These are phyloP conservation scores for Pao palembangensis DNA, from an alignment of 2,113 vertebrate genomes.

Conservation along the genomic window DNA sequence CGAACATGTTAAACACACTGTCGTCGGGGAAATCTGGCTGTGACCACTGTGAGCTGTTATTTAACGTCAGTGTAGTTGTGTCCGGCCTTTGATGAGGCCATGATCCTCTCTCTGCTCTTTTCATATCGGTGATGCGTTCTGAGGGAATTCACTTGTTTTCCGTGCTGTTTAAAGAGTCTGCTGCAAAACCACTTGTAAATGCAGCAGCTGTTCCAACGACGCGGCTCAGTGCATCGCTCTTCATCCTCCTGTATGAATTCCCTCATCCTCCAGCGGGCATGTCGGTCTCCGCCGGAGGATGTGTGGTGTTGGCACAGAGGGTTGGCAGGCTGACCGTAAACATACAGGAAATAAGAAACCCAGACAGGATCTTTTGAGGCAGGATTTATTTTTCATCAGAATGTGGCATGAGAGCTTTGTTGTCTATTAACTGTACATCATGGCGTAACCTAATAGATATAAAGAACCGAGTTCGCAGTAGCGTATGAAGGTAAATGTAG, in stretches of 20 bases:
- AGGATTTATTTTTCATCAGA: conserved; percentile 75
- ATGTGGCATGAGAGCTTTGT: conserved; percentile 66
- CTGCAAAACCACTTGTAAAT: conserved; percentile 40
- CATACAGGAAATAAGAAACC: conserved; percentile 29
- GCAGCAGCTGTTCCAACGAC: conserved; percentile 37
- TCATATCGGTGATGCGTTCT: conserved; percentile 14
- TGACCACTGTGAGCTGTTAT: background rate
- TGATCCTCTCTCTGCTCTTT: conserved; percentile 23
- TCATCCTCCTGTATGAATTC: conserved; percentile 3
- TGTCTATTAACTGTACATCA: conserved; percentile 64
- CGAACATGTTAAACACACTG: background rate
- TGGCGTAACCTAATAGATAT: conserved; percentile 64
- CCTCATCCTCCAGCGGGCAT: conserved; percentile 10
- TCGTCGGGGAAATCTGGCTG: conserved; percentile 12
- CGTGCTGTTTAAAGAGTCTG: conserved; percentile 19
- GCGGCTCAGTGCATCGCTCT: conserved; percentile 11
- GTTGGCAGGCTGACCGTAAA: conserved; percentile 3
- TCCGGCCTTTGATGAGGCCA: conserved; percentile 35
- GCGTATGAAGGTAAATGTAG: conserved; percentile 72
- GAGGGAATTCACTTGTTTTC: conserved; percentile 31
- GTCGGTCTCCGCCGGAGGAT: conserved; percentile 9
- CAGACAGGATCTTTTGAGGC: conserved; percentile 3
- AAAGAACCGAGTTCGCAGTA: conserved; percentile 67
- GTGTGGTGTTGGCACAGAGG: conserved; percentile 21
- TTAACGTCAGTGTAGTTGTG: conserved; percentile 26